Percentiles rank a stretch among this genome's conserved stretches.
phyloP scores from a whole-genome alignment of 2,888 invertebrate species.

The Eumerus sabulonum region DNA sequence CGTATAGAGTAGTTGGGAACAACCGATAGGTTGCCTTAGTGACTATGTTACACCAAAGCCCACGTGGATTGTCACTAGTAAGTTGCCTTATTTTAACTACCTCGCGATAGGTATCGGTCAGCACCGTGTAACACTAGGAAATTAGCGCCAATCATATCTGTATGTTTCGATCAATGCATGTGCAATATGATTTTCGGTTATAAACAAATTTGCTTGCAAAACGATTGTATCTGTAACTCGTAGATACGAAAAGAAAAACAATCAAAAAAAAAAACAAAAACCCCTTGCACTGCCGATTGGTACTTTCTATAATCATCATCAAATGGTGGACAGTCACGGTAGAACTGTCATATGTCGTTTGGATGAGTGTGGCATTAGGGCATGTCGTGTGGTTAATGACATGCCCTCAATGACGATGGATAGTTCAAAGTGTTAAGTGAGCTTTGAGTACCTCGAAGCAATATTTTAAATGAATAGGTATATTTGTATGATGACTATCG shows the following conservation, averaged over 20 bases:
- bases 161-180: conserved; percentile 23
- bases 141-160: conserved; percentile 46
- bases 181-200: too few species aligned
- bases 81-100: too few species aligned
- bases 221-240: conserved; percentile 7
- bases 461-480: conserved; percentile 47
- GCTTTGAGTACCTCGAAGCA: conserved; percentile 44
- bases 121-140: too few species aligned
- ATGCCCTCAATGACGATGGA: conserved; percentile 22
- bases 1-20: conserved; percentile 24
- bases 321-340: background rate
- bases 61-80: background rate
- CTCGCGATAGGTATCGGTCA: too few species aligned
- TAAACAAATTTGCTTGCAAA: conserved; percentile 40
- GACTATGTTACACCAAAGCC: background rate
- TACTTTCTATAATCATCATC: conserved; percentile 7
- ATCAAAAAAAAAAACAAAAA: too few species aligned
- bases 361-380: conserved; percentile 8
- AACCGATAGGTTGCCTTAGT: conserved; percentile 34
- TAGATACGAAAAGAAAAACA: too few species aligned
- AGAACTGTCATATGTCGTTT: conserved; percentile 14
- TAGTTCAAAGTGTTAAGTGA: conserved; percentile 50
- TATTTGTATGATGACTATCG: background rate
- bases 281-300: too few species aligned
- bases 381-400: conserved; percentile 62